Conservation (phyloP, 2,113 vertebrate species). For the Xiphophorus hellerii region DNA sequence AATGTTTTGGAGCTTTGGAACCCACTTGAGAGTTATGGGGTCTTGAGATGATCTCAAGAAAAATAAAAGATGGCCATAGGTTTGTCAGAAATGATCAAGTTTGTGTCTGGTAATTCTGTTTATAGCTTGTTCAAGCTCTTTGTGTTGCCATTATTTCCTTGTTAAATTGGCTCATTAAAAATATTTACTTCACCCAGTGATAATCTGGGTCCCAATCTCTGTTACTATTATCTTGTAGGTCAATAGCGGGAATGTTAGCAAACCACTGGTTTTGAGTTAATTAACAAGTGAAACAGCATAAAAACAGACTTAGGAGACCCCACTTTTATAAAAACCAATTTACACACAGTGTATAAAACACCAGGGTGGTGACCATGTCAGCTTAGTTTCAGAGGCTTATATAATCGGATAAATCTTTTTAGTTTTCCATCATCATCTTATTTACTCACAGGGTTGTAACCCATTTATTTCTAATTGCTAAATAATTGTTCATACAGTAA, state of each 20-base stretch:
- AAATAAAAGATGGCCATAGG: no score
- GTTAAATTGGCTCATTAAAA: background rate
- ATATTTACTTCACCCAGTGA: no score
- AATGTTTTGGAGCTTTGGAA: no score
- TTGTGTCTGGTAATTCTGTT: no score
- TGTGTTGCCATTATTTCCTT: background rate
- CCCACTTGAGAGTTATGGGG: no score
- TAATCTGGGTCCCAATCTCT: no score
- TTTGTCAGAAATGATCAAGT: background rate
- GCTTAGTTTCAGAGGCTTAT: conserved; percentile 21
- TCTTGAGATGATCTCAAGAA: no score
- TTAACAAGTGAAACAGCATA: conserved; percentile 1
- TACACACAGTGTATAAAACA: conserved; percentile 11
- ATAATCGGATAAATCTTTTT: conserved; percentile 45
- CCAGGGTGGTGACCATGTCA: conserved; percentile 10
- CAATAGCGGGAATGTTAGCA: no score
- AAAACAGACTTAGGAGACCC: conserved; percentile 23
- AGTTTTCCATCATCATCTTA: conserved; percentile 18
- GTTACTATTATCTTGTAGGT: no score
- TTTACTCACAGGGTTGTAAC: conserved; percentile 21
- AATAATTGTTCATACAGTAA: conserved; percentile 42
- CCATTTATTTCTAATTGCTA: conserved; percentile 41
- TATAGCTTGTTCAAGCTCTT: background rate
- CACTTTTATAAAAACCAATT: conserved; percentile 39
- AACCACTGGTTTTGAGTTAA: background rate